Evolutionary conservation across 2,113 vertebrate genomes (phyloP), one percentile per base, ranked within the genome.

Genomic region (Dromas ardeola): DNA sequence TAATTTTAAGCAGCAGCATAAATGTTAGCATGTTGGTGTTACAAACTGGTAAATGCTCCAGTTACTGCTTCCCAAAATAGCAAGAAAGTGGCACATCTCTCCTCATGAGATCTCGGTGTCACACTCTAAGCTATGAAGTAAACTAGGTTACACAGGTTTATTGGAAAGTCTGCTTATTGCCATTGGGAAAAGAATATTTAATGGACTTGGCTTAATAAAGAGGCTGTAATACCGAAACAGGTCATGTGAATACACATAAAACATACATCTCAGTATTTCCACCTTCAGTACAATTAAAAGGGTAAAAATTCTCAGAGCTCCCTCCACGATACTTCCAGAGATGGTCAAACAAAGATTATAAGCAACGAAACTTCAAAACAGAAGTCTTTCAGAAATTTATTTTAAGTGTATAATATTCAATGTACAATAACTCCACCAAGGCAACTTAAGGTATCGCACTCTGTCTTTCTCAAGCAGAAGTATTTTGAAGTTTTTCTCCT

Each of bases 11-110:
- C 4, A 96, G 49, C 4, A 43, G 47, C 13, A 79, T 67, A 78
- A 91, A 74, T 12, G 74, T 78, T 94, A 95, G 18, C 79, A 62
- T 84, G 90, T 90, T 94, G 93, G 77, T 90, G 40, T 78, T 91
- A 91, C 80, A 91, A 87, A 94, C 88, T 87, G 81, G 73, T 92
- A 96, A 95, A 93, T 90, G 95, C 43, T 96, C 95, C 81, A 93
- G 71, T 96, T 97, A 96, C 76, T 27, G 34, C 74, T 86, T 91
- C 97, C 84, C 62, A 95, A 95, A 96, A 95, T 97, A 96, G 91
- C 73, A 81, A 90, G 59, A 91, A 97, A 97, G 91, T 97, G 94
- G 97, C 71, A 96, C 95, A 95, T 86, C 65, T 95, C 97, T 96
- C 96, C 95, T 97, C 97, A 94, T 94, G 97, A 94, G 96, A 95